These are phyloP conservation scores for Plecturocebus donacophilus DNA, from an alignment of 2,113 vertebrate genomes.

Conservation along the genomic window DNA sequence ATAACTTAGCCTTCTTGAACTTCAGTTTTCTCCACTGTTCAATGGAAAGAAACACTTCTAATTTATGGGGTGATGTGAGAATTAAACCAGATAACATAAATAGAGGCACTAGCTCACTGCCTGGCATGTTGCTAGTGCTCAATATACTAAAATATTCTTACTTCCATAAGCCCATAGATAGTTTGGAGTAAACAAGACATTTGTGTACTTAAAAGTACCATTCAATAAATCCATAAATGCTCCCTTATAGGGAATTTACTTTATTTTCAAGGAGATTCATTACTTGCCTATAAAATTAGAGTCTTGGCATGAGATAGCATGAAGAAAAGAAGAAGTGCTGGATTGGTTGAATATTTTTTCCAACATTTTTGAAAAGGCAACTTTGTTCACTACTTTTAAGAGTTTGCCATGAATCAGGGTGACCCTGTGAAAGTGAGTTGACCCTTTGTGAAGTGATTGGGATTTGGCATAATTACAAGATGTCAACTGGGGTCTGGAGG, in stretches of 20 bases:
- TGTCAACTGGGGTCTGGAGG: neutral
- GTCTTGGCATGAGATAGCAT: slow-evolving; percentile 52
- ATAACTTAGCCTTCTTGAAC: neutral
- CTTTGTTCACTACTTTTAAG: slow-evolving; percentile 38
- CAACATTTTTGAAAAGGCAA: slow-evolving; percentile 30
- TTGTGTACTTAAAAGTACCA: slow-evolving; percentile 60
- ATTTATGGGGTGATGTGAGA: slow-evolving; percentile 36
- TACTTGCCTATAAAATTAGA: slow-evolving; percentile 67
- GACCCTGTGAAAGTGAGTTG: neutral
- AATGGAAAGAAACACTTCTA: slow-evolving; percentile 33
- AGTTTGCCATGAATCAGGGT: neutral
- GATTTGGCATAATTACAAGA: neutral
- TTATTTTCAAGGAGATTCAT: slow-evolving; percentile 67
- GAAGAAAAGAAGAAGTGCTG: slow-evolving; percentile 28
- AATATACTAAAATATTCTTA: slow-evolving; percentile 56
- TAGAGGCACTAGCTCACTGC: slow-evolving; percentile 21
- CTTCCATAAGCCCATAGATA: slow-evolving; percentile 42
- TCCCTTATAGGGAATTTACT: slow-evolving; percentile 62
- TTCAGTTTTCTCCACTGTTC: slow-evolving; percentile 51
- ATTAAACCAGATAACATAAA: slow-evolving; percentile 62
- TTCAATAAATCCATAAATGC: slow-evolving; percentile 41
- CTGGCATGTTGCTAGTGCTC: slow-evolving; percentile 33
- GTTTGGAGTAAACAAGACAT: slow-evolving; percentile 45
- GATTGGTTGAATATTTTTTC: slow-evolving; percentile 36
- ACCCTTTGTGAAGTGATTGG: slow-evolving; percentile 8